Evolutionary conservation across 2,113 vertebrate species (phyloP), one percentile per base, ranked within the genome.

Genomic region (Dendrocopos noguchii): DNA sequence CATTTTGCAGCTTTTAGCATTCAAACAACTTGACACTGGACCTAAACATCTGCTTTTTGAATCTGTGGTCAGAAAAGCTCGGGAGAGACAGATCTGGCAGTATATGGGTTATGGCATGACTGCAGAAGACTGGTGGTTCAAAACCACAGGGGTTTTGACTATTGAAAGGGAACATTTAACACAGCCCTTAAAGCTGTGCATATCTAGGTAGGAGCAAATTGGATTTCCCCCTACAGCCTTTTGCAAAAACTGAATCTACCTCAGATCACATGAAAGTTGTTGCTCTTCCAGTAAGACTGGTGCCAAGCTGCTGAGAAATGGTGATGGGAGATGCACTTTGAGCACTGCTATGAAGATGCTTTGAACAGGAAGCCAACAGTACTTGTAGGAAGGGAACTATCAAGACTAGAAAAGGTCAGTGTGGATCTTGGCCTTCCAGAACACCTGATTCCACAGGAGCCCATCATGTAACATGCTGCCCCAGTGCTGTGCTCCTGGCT

Each of bases 191-290:
- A 11, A 77, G n/a, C 5, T 10, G 25, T 9, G 59, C 15, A 7
- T 0, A 9, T n/a, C 7, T 13, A 22, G 36, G 33, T 4, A 2
- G n/a, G 50, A 86, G 34, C 22, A 52, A 60, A 66, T 6, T 25
- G 79, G 79, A 79, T 53, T 73, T 92, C 84, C 89, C 82, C 78
- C 47, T 63, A 59, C 80, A 59, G 80, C 34, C 66, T 82, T 66
- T 22, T 31, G 77, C 56, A 92, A 82, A 95, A 86, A n/a, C 70
- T 90, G 94, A 50, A 90, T 79, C 82, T 94, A 96, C 96, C 78
- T 90, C 84, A 79, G 28, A 76, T 90, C 72, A 52, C 73, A 78
- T 91, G 87, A 90, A 90, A 47, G 28, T 7, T 91, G 70, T 88
- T 95, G 85, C 84, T 92, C 73, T 87, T 88, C 60, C 10, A 74